Percentiles rank a stretch among this genome's conserved stretches.
phyloP scores from a whole-genome alignment of 2,888 invertebrate genomes.

The Acronicta aceris region DNA sequence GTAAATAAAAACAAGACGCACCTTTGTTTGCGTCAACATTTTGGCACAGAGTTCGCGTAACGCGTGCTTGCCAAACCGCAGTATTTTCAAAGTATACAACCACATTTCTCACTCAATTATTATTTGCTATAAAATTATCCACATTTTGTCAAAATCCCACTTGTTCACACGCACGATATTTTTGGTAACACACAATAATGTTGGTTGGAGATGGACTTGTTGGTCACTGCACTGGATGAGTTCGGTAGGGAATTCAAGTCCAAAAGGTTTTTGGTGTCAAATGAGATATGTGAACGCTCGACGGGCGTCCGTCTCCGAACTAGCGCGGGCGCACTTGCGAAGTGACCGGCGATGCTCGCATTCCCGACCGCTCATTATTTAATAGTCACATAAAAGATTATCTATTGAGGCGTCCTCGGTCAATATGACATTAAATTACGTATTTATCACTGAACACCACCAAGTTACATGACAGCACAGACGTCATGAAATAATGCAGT shows the following conservation, averaged over 20 bases:
- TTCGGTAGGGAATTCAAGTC: constrained; percentile 13
- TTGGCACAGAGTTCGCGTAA: constrained; percentile 72
- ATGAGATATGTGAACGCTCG: constrained; percentile 41
- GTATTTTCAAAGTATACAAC: constrained; percentile 63
- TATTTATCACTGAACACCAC: constrained; percentile 67
- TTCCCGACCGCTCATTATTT: constrained; percentile 79
- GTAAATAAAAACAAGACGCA: constrained; percentile 74
- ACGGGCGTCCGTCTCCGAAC: constrained; percentile 60
- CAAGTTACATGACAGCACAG: constrained; percentile 54
- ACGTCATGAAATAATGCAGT: constrained; percentile 34
- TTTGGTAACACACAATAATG: constrained; percentile 8
- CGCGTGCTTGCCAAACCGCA: constrained; percentile 69
- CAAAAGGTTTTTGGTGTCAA: constrained; percentile 33
- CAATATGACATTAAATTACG: constrained; percentile 78
- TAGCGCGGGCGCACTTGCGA: constrained; percentile 62
- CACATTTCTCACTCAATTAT: constrained; percentile 62
- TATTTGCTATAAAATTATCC: constrained; percentile 34
- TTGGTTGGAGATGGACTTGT: constrained; percentile 21
- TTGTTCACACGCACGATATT: constrained; percentile 32
- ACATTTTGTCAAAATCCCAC: constrained; percentile 43
- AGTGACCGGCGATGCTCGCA: constrained; percentile 67
- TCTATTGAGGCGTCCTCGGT: constrained; percentile 83
- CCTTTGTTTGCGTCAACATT: constrained; percentile 69
- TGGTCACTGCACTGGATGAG: constrained; percentile 23
- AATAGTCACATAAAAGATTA: constrained; percentile 87